phyloP scores from a whole-genome alignment of 2,113 vertebrate species.

The Spea bombifrons region DNA sequence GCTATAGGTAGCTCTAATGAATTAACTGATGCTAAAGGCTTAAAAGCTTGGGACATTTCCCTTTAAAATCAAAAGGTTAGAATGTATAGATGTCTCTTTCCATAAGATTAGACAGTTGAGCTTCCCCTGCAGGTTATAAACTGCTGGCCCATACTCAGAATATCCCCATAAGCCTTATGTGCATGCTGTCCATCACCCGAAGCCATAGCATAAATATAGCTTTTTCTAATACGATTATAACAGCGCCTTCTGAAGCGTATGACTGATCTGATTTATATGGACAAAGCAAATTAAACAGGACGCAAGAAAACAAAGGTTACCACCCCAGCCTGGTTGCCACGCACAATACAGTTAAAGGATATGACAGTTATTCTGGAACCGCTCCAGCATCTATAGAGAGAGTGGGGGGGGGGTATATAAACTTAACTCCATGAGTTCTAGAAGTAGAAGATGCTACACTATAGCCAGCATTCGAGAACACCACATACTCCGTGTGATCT shows the following conservation, averaged over 20 bases:
- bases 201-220: not conserved
- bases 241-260: not conserved
- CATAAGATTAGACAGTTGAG: conserved; percentile 32
- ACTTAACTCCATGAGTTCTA: no score
- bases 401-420: not conserved
- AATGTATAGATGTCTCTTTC: not conserved
- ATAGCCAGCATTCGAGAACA: no score
- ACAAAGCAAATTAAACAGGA: conserved; percentile 7
- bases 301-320: not conserved
- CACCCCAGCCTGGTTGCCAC: not conserved
- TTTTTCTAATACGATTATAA: conserved; percentile 3
- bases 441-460: no score
- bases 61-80: not conserved
- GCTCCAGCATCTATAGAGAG: not conserved
- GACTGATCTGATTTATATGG: conserved; percentile 2
- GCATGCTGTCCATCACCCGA: not conserved
- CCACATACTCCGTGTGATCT: no score
- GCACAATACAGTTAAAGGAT: not conserved
- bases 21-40: no score
- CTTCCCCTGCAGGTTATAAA: conserved; percentile 8
- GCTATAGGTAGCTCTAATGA: no score
- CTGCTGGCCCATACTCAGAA: conserved; percentile 6
- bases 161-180: conserved; percentile 6
- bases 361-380: not conserved
- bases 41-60: no score